Percentiles rank a stretch among this genome's conserved stretches.
Evolutionary conservation across 2,113 vertebrate species (phyloP).

Genomic region (Mesoclemmys tuberculata): DNA sequence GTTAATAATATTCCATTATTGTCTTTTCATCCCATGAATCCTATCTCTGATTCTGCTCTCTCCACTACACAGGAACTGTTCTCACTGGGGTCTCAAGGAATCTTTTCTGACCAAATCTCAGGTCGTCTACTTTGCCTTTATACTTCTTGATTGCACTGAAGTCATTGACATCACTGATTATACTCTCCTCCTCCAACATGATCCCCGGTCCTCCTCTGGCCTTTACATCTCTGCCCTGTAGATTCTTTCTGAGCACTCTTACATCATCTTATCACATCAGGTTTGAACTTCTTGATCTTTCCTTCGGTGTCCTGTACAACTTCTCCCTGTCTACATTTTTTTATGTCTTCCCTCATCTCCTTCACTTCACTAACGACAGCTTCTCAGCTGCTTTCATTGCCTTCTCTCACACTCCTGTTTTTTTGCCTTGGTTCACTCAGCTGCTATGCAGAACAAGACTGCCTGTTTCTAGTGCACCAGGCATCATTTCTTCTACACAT

Average conservation of each 20-base stretch:
- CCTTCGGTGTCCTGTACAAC: neutral
- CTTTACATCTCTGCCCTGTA: neutral
- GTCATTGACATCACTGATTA: neutral
- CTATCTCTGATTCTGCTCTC: neutral
- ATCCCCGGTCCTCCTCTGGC: neutral
- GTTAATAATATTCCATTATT: neutral
- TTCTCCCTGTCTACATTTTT: neutral
- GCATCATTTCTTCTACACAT: neutral
- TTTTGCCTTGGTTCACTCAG: neutral
- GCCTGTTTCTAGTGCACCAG: neutral
- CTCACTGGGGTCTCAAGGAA: neutral
- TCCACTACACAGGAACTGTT: rapidly evolving
- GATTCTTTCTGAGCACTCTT: neutral
- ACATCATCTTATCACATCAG: neutral
- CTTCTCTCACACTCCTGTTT: neutral
- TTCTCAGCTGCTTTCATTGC: neutral
- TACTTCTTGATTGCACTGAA: neutral
- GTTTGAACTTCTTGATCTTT: neutral
- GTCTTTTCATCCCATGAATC: neutral
- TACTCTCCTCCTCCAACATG: neutral
- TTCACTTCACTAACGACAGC: neutral
- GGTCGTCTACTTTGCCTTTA: neutral
- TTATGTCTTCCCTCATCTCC: neutral
- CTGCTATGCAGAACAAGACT: neutral
- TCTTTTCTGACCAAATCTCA: neutral